Base-by-base conservation (phyloP, 2,113 vertebrate species). In the Psephotus haematonotus region DNA sequence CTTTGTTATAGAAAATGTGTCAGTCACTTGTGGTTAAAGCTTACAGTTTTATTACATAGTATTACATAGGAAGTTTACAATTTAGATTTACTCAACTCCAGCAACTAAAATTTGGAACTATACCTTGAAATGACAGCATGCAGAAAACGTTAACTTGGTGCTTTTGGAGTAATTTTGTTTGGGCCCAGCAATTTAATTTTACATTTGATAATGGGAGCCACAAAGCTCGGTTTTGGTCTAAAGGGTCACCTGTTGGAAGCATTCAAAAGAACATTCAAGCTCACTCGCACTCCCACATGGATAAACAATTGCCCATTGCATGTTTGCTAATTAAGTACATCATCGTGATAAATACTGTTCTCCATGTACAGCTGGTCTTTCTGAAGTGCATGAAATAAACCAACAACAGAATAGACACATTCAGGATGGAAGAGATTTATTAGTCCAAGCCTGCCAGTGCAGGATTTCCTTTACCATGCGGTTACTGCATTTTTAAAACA, bases 11-110 rank as follows among this genome's bases (percentile, higher is more conserved):
- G 68, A 95, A 91, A 90, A 92, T n/a, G 8, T 88, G 60, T 70
- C 79, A 88, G 85, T 86, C 82, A 47, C n/a, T 90, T 88, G 52
- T n/a, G 23, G 52, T 81, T 94, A 86, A 89, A 90, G 70, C 29
- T 81, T 59, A 60, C 7, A 74, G 64, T 59, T 96, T 92, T 84
- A 95, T 95, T 94, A 35, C 22, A 57, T 0, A 57, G 13, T 31
- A 53, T 72, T 78, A 86, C 49, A 77, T 0, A 64, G 50, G 27
- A 80, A 75, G 64, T 71, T 67, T 55, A 81, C 69, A 93, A 15
- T 43, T 95, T 64, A 77, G 62, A 52, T 10, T 88, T 64, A 49
- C 39, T 82, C 13, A 44, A 44, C 68, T 88, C 46, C 55, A 81
- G 50, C 33, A 78, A 55, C 60, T 88, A 52, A 55, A 90, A 81